These are phyloP conservation scores for Hestina assimilis DNA, from an alignment of 1,140 invertebrate genomes.

Conservation along the genomic window DNA sequence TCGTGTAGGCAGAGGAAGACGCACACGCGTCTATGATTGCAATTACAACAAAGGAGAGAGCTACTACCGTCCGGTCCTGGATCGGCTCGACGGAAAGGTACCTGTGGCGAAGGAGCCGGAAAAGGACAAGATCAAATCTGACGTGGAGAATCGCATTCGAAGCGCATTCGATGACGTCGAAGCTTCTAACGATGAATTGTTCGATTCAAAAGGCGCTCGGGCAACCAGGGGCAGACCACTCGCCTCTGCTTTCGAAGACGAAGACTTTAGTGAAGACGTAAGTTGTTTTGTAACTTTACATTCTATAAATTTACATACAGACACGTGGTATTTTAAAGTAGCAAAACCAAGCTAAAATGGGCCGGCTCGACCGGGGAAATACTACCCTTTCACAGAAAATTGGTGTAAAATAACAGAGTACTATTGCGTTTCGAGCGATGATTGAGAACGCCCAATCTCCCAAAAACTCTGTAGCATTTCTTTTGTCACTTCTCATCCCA, in stretches of 20 bases:
- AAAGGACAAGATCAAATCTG: conserved; percentile 49
- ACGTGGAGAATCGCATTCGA: conserved; percentile 75
- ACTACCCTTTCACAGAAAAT: no score
- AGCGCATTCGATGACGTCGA: conserved; percentile 75
- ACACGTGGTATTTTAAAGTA: not conserved
- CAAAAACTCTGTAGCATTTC: no score
- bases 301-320: not conserved
- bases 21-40: conserved; percentile 87
- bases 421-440: no score
- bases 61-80: conserved; percentile 86
- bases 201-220: conserved; percentile 73
- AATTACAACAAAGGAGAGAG: conserved; percentile 89
- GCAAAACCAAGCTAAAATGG: not conserved
- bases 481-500: no score
- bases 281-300: conserved; percentile 30
- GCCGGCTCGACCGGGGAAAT: no score
- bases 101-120: conserved; percentile 74
- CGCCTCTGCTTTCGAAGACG: conserved; percentile 70
- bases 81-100: conserved; percentile 85
- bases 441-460: no score
- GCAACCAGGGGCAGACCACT: conserved; percentile 64
- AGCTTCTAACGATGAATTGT: conserved; percentile 53
- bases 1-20: conserved; percentile 80
- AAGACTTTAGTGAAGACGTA: conserved; percentile 73
- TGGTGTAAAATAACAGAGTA: no score